Base-by-base conservation (phyloP, 2,113 vertebrate species). In the Accipiter cooperii region DNA sequence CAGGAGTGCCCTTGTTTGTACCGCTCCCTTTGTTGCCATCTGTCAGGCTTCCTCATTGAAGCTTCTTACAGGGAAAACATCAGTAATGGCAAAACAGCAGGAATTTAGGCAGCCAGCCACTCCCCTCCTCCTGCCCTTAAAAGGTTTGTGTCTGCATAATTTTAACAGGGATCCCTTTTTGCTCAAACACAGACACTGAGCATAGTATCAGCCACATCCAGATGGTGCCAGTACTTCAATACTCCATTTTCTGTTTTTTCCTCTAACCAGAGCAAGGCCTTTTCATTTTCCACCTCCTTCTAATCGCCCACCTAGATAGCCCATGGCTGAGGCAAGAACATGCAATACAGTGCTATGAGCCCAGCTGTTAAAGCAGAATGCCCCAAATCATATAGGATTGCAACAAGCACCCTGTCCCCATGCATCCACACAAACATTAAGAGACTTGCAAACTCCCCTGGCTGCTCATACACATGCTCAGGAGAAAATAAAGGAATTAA, bases 11-110 rank as follows among this genome's bases (percentile, higher is more conserved):
- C 86, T 86, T 84, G 83, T 86, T 92, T 94, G 85, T 85, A 88
- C 64, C 2, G 6, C 51, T 96, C 84, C 74, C 78, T 96, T 96
- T 94, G 92, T 89, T 97, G 93, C 96, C 97, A 97, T 97, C 96
- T 97, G 95, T 91, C 91, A 96, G 75, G 77, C 63, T 84, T 79
- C 87, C 63, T 94, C 86, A 54, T 0, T 90, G 92, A 93, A 95
- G 85, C 79, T 93, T 66, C 70, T 86, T 63, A 44, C 68, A 66
- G 57, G 8, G 54, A 96, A 96, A 97, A 96, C 75, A 96, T 74
- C 85, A 89, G 87, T 66, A 81, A 84, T 15, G 20, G 91, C 85
- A 92, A 58, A 97, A 94, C 85, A 93, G 94, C 71, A 71, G 86
- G 70, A 96, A 93, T 89, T 94, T 64, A 44, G n/a, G 84, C 96